Conservation (phyloP, 2,888 invertebrate genomes). For the Icerya purchasi region DNA sequence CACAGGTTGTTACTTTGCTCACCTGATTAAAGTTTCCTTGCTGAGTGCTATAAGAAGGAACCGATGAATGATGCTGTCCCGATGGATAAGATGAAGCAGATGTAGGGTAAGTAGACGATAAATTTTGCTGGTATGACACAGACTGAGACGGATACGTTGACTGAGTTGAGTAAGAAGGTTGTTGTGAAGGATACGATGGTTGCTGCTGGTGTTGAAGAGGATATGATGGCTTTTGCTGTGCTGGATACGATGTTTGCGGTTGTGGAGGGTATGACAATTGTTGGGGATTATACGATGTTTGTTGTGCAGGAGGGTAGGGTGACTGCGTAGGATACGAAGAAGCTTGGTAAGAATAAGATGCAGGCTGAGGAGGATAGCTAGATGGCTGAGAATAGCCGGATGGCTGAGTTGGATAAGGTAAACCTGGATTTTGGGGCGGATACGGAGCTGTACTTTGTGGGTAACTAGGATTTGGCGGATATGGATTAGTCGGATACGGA, state of each 20-base stretch:
- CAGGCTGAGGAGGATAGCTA: slow-evolving; percentile 12
- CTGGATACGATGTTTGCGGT: slow-evolving; percentile 20
- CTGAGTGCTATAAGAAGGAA: slow-evolving; percentile 10
- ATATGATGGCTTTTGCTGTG: slow-evolving; percentile 7
- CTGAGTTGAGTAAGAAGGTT: slow-evolving; percentile 14
- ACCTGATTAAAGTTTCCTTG: too few relatives aligned
- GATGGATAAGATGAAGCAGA: slow-evolving; percentile 10
- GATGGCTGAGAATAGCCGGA: slow-evolving; percentile 22
- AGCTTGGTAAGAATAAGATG: slow-evolving; percentile 15
- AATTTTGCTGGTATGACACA: slow-evolving; percentile 13
- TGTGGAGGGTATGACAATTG: slow-evolving; percentile 24
- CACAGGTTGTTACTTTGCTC: too few relatives aligned
- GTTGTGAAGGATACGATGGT: slow-evolving; percentile 12
- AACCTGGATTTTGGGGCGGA: slow-evolving; percentile 16
- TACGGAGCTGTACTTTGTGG: slow-evolving; percentile 16
- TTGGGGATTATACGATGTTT: slow-evolving; percentile 22
- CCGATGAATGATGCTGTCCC: slow-evolving; percentile 11
- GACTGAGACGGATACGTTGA: slow-evolving; percentile 14
- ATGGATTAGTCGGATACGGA: slow-evolving; percentile 21
- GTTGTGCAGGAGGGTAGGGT: slow-evolving; percentile 22
- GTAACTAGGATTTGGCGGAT: slow-evolving; percentile 18
- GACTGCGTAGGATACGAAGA: slow-evolving; percentile 24
- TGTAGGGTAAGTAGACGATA: slow-evolving; percentile 13
- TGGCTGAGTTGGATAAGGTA: slow-evolving; percentile 24
- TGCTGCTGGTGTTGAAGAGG: slow-evolving; percentile 11